Evolutionary conservation across 2,797 vertebrate species (phyloP).

Genomic region (Hoplostethus mediterraneus): DNA sequence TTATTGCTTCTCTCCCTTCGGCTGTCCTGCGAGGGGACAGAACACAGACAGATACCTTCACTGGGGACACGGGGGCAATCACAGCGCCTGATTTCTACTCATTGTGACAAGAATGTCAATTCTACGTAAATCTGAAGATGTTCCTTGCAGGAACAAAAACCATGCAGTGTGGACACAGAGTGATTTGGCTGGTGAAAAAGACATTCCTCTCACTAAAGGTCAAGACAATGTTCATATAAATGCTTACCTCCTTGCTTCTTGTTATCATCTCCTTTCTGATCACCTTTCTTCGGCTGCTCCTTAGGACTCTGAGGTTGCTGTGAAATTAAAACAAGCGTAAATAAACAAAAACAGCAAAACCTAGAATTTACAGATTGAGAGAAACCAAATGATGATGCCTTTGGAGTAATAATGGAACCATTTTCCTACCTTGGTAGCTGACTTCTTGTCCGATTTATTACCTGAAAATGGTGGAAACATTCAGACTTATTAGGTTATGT

Average conservation of each 20-base stretch:
- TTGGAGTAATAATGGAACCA: not conserved
- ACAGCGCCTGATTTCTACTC: conserved; percentile 30
- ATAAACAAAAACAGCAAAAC: conserved; percentile 1
- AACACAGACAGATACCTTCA: conserved; percentile 77
- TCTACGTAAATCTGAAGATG: not conserved
- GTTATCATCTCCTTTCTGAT: conserved; percentile 89
- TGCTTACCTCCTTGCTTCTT: conserved; percentile 89
- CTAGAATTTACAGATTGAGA: not conserved
- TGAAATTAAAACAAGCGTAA: conserved; percentile 24
- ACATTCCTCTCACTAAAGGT: not conserved
- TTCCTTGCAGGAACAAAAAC: not conserved
- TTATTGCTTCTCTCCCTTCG: conserved; percentile 91
- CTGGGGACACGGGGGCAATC: conserved; percentile 66
- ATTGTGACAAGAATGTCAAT: too few species aligned
- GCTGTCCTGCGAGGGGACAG: conserved; percentile 84
- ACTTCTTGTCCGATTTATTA: conserved; percentile 90
- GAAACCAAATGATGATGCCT: not conserved
- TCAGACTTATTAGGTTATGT: not conserved
- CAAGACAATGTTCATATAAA: conserved; percentile 24
- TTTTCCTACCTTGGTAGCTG: conserved; percentile 84
- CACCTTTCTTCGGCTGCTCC: conserved; percentile 88
- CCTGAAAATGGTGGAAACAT: conserved; percentile 69
- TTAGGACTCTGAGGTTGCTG: conserved; percentile 88
- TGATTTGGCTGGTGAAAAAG: not conserved
- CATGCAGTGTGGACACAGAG: not conserved